Percentiles rank a stretch among this genome's conserved stretches.
These are phyloP conservation scores for Trachops cirrhosus DNA, from an alignment of 2,797 vertebrate species.

Conservation along the genomic window DNA sequence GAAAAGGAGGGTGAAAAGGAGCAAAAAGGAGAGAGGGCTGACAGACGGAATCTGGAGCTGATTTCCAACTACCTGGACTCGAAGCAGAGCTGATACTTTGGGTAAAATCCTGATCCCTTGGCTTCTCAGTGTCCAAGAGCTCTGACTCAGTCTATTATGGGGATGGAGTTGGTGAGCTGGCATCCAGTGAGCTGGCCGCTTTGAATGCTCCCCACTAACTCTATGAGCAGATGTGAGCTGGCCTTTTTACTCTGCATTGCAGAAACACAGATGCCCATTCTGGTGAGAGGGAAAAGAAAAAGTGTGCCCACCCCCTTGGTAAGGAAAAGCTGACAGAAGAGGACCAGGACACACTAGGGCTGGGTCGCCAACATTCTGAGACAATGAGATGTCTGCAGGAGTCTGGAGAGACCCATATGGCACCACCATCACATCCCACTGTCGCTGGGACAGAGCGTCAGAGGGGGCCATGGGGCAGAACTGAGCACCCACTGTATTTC, in stretches of 20 bases:
- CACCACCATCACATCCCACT: background rate
- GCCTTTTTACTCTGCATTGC: background rate
- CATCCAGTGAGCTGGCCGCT: background rate
- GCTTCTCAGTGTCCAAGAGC: constrained; percentile 13
- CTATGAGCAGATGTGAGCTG: background rate
- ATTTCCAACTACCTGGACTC: background rate
- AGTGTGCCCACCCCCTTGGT: background rate
- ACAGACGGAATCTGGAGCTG: background rate
- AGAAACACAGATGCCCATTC: background rate
- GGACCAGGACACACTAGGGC: background rate
- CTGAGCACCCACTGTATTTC: background rate
- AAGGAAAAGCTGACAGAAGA: background rate
- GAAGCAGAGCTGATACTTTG: background rate
- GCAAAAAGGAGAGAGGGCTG: background rate
- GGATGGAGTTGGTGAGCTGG: constrained; percentile 20
- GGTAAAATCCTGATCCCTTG: constrained; percentile 18
- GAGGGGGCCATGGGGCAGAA: background rate
- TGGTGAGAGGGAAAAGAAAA: background rate
- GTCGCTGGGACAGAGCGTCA: background rate
- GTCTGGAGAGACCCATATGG: background rate
- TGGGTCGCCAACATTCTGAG: background rate
- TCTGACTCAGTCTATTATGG: background rate
- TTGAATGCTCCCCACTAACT: background rate
- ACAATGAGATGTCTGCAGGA: background rate
- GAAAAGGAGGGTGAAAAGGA: background rate